Evolutionary conservation across 1,140 invertebrate species (phyloP), one percentile per base, ranked within the genome.

Genomic region (Agrypnia vestita): DNA sequence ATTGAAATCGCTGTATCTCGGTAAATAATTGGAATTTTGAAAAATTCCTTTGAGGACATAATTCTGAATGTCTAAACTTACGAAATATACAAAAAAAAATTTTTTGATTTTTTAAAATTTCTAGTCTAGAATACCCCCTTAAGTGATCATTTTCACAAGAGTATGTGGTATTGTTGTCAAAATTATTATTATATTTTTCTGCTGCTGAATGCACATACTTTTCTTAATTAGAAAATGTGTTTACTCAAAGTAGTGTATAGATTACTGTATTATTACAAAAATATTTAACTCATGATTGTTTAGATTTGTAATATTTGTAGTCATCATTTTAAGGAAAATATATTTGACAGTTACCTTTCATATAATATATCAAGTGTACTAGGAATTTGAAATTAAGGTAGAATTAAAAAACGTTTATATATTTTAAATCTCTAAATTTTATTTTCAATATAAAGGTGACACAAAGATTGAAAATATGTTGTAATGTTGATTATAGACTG

Each of bases 391-490:
- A 6, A 35, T 3, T 1, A 9, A 35, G 19, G 13, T 35, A 35
- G 19, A 43, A 64, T 64, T 0, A 64, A 64, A 35, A 64, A 64
- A 35, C 0, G 13, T 10, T 64, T 15, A 56, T 62, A 25, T 62
- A 0, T 69, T 71, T 71, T 71, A 71, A 12, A 71, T 71, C 67
- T 71, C 67, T 71, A 71, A 71, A 51, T 51, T 71, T 71, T 71
- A 71, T 71, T 71, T 71, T 71, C 67, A 71, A 71, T 71, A 71
- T 71, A 71, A 71, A 71, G 67, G 44, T 71, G 67, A 71, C 67
- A 71, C 67, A 71, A 51, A 71, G 67, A 71, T 71, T 71, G 67
- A 71, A 71, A 71, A 71, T 71, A 71, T 71, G 49, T 71, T 67
- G 62, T 67, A 67, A 67, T 44, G 61, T 69, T 69, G 64, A 69